Conservation (phyloP, 2,797 vertebrate species). For the Crocidura indochinensis region DNA sequence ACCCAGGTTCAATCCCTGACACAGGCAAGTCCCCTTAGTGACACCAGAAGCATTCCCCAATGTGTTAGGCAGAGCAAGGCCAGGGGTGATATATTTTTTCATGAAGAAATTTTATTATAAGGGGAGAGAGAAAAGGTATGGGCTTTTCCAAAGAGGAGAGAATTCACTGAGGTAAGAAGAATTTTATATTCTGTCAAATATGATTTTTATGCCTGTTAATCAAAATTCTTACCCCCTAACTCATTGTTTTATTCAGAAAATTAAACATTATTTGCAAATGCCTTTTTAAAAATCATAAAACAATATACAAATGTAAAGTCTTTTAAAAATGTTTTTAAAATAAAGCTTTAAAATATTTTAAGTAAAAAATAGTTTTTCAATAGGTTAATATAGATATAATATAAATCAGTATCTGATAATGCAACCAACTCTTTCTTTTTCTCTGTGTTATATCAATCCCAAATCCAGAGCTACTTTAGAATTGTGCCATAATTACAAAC, state of each 20-base stretch:
- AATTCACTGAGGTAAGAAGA: no score
- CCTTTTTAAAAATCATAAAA: constrained; percentile 63
- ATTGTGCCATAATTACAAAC: no score
- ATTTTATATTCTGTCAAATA: background rate
- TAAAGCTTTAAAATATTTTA: constrained; percentile 31
- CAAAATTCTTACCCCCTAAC: background rate
- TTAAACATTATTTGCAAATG: constrained; percentile 62
- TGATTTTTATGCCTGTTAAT: constrained; percentile 67
- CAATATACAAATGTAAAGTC: constrained; percentile 62
- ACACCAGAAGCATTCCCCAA: no score
- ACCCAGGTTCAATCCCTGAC: no score
- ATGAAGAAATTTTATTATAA: no score
- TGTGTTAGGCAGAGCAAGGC: no score
- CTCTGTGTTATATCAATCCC: constrained; percentile 64
- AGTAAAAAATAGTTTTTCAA: constrained; percentile 58
- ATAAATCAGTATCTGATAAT: background rate
- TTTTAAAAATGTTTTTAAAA: constrained; percentile 6
- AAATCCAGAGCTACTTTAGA: constrained; percentile 16
- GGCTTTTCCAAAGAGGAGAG: no score
- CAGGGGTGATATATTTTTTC: no score
- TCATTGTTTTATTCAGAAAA: constrained; percentile 35
- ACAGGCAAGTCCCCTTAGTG: no score
- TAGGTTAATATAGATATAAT: constrained; percentile 30
- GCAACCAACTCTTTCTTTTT: constrained; percentile 54
- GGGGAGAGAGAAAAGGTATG: no score